Conservation (phyloP, 2,797 vertebrate species). For the Enteromius fasciolatus region DNA sequence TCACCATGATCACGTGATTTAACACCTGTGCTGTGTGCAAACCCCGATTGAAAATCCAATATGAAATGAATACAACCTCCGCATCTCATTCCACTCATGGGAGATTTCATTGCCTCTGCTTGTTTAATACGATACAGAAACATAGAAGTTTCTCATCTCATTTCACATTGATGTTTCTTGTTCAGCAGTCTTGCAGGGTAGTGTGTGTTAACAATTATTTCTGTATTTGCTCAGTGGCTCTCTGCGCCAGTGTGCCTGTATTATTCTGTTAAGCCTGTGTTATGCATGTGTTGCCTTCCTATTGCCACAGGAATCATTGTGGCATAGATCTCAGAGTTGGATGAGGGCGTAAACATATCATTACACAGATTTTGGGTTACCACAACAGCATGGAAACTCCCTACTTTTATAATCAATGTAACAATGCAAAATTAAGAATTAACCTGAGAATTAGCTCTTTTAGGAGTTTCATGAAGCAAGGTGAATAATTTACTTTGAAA, state of each 20-base stretch:
- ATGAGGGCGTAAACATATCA: conserved; percentile 5
- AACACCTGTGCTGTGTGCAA: conserved; percentile 13
- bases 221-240: conserved; percentile 9
- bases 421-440: not conserved
- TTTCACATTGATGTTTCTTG: not conserved
- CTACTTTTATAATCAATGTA: not conserved
- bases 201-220: conserved; percentile 1
- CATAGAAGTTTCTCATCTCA: not conserved
- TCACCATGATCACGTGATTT: not conserved
- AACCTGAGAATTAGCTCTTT: not conserved
- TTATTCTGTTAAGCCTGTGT: not conserved
- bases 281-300: not conserved
- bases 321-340: conserved; percentile 1
- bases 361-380: not conserved
- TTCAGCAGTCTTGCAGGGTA: not conserved
- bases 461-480: not conserved
- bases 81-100: not conserved
- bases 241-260: not conserved
- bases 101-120: not conserved
- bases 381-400: not conserved
- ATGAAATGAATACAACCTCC: not conserved
- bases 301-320: not conserved
- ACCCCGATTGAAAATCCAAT: not conserved
- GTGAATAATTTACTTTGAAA: not conserved
- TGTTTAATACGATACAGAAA: not conserved